Conservation (phyloP, 2,888 invertebrate species). For the Drosophila percnosoma region DNA sequence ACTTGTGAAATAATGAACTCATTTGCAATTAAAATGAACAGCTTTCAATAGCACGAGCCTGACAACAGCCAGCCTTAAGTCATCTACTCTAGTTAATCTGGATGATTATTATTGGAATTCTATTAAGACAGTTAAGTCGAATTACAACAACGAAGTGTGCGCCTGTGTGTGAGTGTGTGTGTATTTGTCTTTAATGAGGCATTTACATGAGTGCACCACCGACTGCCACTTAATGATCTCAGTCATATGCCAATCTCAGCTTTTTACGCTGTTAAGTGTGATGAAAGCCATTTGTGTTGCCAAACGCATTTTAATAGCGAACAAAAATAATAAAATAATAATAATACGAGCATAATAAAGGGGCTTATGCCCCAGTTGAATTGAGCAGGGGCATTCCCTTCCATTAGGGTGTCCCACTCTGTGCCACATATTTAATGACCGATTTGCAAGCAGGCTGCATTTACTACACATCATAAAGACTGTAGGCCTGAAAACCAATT, state of each 20-base stretch:
- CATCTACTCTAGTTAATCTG: neutral
- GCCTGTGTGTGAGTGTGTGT: slow-evolving; percentile 5
- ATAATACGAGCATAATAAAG: slow-evolving; percentile 26
- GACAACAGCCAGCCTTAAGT: neutral
- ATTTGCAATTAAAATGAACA: neutral
- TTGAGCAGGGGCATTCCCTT: neutral
- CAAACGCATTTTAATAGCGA: slow-evolving; percentile 51
- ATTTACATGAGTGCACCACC: slow-evolving; percentile 47
- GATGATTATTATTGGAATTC: slow-evolving; percentile 47
- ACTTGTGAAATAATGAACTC: neutral
- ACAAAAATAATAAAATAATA: slow-evolving; percentile 5
- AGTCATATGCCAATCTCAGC: slow-evolving; percentile 56
- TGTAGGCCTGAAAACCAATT: slow-evolving; percentile 33
- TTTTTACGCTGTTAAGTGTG: slow-evolving; percentile 46
- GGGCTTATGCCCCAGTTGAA: slow-evolving; percentile 26
- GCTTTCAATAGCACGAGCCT: neutral
- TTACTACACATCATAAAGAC: slow-evolving; percentile 13
- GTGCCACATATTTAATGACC: slow-evolving; percentile 36
- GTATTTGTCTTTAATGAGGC: slow-evolving; percentile 36
- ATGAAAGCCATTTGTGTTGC: slow-evolving; percentile 56
- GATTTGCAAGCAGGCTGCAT: slow-evolving; percentile 19
- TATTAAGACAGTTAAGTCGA: slow-evolving; percentile 42
- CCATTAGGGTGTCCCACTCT: slow-evolving; percentile 17
- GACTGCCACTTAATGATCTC: slow-evolving; percentile 48
- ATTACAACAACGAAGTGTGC: neutral